These are phyloP conservation scores for Hestina assimilis DNA, from an alignment of 1,140 invertebrate genomes.

Conservation along the genomic window DNA sequence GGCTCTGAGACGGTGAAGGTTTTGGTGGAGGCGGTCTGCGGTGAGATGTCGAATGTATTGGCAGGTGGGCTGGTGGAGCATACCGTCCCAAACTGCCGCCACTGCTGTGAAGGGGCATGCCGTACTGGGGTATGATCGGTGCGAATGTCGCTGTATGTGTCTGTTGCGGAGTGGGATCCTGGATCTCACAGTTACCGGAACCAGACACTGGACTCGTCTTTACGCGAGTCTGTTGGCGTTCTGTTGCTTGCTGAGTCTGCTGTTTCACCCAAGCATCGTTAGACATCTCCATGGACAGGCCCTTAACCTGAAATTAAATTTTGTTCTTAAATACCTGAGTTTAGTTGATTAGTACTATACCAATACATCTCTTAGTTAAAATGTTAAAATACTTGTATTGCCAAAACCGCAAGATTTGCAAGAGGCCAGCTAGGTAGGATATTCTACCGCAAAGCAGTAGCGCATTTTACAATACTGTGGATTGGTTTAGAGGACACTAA, in stretches of 20 bases:
- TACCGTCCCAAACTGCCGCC: conserved; percentile 76
- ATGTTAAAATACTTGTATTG: too few species aligned
- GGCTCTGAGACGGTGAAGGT: conserved; percentile 80
- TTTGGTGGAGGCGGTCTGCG: conserved; percentile 78
- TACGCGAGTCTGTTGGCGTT: conserved; percentile 61
- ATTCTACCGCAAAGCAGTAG: too few species aligned
- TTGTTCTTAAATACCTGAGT: too few species aligned
- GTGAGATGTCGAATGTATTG: conserved; percentile 74
- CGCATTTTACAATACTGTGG: too few species aligned
- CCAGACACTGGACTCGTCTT: conserved; percentile 71
- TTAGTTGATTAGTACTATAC: too few species aligned
- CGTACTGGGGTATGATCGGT: conserved; percentile 74
- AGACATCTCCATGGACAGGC: conserved; percentile 73
- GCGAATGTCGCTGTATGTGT: conserved; percentile 72
- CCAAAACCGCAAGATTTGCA: too few species aligned
- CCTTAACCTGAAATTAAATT: conserved; percentile 59
- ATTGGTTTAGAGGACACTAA: too few species aligned
- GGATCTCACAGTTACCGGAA: conserved; percentile 56
- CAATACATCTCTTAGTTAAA: too few species aligned
- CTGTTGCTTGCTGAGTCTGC: conserved; percentile 59
- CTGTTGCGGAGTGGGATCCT: conserved; percentile 48
- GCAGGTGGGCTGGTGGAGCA: conserved; percentile 80
- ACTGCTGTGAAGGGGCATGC: conserved; percentile 72
- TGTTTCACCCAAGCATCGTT: conserved; percentile 72
- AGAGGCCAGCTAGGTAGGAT: too few species aligned